Percentiles rank a stretch among this genome's conserved stretches.
phyloP scores from a whole-genome alignment of 35 echinoderm and acorn worm genomes.

The Holothuria glaberrima region DNA sequence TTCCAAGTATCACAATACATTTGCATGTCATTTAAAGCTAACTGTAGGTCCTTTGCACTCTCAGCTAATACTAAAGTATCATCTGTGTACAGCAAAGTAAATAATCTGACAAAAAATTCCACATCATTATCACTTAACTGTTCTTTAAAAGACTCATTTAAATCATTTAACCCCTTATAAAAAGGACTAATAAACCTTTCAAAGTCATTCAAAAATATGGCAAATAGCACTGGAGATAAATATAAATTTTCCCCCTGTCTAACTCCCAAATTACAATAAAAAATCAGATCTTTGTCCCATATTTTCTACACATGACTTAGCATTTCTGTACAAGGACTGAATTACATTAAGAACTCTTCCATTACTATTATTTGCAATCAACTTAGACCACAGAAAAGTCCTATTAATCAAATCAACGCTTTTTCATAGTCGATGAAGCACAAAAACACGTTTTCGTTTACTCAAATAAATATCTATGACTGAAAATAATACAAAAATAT shows the following conservation, averaged over 20 bases:
- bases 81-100: slow-evolving; percentile 45
- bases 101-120: slow-evolving; percentile 45
- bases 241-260: slow-evolving; percentile 74
- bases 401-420: slow-evolving; percentile 68
- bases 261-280: slow-evolving; percentile 73
- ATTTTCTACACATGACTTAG: slow-evolving; percentile 72
- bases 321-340: slow-evolving; percentile 56
- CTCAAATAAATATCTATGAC: slow-evolving; percentile 54
- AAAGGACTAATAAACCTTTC: slow-evolving; percentile 56
- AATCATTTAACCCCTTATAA: slow-evolving; percentile 24
- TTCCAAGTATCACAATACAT: slow-evolving; percentile 48
- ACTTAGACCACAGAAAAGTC: slow-evolving; percentile 59
- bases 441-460: slow-evolving; percentile 49
- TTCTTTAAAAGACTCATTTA: neutral
- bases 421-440: slow-evolving; percentile 80
- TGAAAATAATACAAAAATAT: slow-evolving; percentile 56
- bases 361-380: slow-evolving; percentile 70
- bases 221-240: slow-evolving; percentile 65
- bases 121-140: slow-evolving; percentile 54
- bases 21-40: slow-evolving; percentile 6
- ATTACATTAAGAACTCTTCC: slow-evolving; percentile 79
- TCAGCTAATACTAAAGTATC: slow-evolving; percentile 39
- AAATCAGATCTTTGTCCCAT: slow-evolving; percentile 40
- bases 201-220: slow-evolving; percentile 72
- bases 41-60: neutral